Percentiles rank a stretch among this genome's conserved stretches.
Evolutionary conservation across 2,888 invertebrate genomes (phyloP).

Genomic region (Gastrophysa polygoni): DNA sequence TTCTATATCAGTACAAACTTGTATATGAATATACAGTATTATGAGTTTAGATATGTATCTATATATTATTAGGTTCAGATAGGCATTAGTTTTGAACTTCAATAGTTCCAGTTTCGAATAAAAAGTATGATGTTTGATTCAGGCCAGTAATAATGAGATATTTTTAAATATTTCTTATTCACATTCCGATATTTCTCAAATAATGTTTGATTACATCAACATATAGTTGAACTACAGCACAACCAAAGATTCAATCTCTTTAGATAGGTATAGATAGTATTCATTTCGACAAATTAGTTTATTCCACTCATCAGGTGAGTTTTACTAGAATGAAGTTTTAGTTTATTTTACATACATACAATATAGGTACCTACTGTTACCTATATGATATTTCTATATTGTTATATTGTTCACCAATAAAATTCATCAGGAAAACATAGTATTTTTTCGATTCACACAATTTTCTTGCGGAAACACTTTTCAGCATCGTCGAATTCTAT

Average conservation of each 20-base stretch:
- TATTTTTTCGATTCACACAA: background rate
- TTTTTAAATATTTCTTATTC: background rate
- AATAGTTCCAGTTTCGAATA: no score
- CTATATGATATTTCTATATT: background rate
- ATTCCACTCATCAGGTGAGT: background rate
- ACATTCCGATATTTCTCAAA: background rate
- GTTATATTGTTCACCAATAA: background rate
- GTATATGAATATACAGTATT: conserved; percentile 5
- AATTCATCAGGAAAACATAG: background rate
- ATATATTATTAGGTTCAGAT: no score
- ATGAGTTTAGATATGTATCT: conserved; percentile 6
- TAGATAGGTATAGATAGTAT: background rate
- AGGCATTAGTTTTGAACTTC: background rate
- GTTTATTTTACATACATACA: background rate
- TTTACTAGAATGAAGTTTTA: background rate
- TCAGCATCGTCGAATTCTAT: no score
- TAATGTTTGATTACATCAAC: background rate
- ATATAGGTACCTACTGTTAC: no score
- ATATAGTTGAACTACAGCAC: conserved; percentile 8
- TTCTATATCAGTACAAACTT: conserved; percentile 10
- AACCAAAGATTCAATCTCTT: conserved; percentile 10
- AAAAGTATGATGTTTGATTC: no score
- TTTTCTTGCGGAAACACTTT: no score
- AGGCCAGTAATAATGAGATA: no score
- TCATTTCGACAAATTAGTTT: no score